A percentile compares a stretch with the other conserved stretches of the same genome.
Conservation (phyloP, 23 tunicate species). For the Ascidia mentula region DNA sequence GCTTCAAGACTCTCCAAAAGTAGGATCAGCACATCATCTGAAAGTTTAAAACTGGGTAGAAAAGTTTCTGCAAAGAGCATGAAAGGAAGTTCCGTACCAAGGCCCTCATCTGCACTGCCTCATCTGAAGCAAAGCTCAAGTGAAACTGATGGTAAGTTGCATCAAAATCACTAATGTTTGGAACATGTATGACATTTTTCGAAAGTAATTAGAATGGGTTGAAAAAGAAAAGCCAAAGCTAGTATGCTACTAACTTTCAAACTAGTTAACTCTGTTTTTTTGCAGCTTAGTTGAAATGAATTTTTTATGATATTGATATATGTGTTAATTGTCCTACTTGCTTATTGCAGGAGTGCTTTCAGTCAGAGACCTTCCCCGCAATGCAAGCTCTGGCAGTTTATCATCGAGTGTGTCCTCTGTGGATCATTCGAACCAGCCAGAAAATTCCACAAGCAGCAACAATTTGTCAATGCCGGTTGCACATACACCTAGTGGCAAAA, state of each 20-base stretch:
- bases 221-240: too few relatives aligned
- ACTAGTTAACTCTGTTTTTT: too few relatives aligned
- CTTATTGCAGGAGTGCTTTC: neutral
- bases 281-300: too few relatives aligned
- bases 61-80: neutral
- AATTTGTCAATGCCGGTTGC: too few relatives aligned
- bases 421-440: conserved; percentile 62
- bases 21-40: neutral
- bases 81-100: neutral
- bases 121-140: neutral
- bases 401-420: conserved; percentile 78
- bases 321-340: too few relatives aligned
- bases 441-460: neutral
- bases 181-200: too few relatives aligned
- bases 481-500: neutral
- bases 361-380: conserved; percentile 52
- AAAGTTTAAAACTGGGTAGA: neutral
- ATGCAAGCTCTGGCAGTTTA: conserved; percentile 71
- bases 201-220: too few relatives aligned
- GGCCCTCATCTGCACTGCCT: neutral
- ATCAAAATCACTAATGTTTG: too few relatives aligned
- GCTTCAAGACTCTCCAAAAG: neutral
- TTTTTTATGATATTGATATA: too few relatives aligned
- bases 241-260: too few relatives aligned
- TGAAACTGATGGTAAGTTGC: too few relatives aligned